Evolutionary conservation across 2,113 vertebrate genomes (phyloP), one percentile per base, ranked within the genome.

Genomic region (Carlito syrichta): DNA sequence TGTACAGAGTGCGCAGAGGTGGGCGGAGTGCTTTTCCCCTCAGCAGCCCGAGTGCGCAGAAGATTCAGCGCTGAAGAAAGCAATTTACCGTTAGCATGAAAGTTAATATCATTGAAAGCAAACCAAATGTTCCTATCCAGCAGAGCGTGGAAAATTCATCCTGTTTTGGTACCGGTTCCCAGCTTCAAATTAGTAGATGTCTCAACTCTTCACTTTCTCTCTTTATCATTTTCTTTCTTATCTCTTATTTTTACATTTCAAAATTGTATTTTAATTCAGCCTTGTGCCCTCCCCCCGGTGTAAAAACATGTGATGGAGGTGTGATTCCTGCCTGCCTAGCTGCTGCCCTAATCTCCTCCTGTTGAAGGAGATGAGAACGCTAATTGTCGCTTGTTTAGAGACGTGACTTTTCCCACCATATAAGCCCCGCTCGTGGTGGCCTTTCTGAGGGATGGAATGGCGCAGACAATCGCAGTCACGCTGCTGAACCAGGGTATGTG

Each of bases 1-100:
- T 0, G 4, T 1, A 5, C 0, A 7, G 38, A 0, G n/a, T n/a
- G n/a, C n/a, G n/a, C n/a, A n/a, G 4, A 43, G 0, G 3, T 0
- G 62, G 23, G 32, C 0, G 0, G 38, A 73, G 10, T 0, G 0
- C 90, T 66, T 81, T 54, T n/a, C 90, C 79, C 38, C 58, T 84
- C 86, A 10, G 89, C 87, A 77, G 30, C 69, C 66, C 0, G 5
- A 4, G 25, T 2, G 27, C 35, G 9, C 60, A 6, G 16, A 92
- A 86, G 94, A 74, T 68, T 84, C 90, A 58, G 95, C 92, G 73
- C 92, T 96, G 97, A 74, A 96, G 38, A 87, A 92, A 88, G 96
- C 94, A 66, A 60, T 71, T 93, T 86, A 62, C 50, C 23, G 38
- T 89, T 6, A 13, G 89, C 89, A 58, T 0, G 2, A 45, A 85